These are phyloP conservation scores for Pocillopora grandis DNA, from an alignment of 92 coral and sea anemone species.

Conservation along the genomic window DNA sequence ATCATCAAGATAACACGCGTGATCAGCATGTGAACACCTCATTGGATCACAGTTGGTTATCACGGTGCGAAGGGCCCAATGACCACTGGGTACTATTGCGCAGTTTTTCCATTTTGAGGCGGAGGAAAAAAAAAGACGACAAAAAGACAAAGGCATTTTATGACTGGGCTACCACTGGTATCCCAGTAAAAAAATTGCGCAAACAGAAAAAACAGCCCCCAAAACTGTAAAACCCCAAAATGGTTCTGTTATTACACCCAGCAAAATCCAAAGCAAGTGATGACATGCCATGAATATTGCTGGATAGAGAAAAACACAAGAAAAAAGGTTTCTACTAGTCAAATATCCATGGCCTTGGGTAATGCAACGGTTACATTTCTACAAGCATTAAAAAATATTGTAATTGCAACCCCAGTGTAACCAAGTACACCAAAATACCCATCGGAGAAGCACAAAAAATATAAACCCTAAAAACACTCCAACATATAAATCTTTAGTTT, in stretches of 20 bases:
- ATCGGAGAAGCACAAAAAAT: not conserved
- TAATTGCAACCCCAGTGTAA: not conserved
- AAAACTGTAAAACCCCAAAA: constrained; percentile 67
- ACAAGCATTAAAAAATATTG: too few species aligned
- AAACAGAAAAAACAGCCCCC: not conserved
- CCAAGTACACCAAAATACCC: not conserved
- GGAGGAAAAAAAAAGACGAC: too few species aligned
- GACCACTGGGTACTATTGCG: too few species aligned
- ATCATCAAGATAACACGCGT: too few species aligned
- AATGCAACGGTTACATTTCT: not conserved
- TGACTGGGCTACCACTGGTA: too few species aligned
- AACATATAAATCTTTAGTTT: constrained; percentile 6
- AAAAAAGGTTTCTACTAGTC: constrained; percentile 8
- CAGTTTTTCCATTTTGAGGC: too few species aligned
- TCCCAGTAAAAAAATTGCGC: constrained; percentile 4
- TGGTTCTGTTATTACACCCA: constrained; percentile 65
- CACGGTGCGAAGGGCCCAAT: too few species aligned
- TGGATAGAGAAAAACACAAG: constrained; percentile 28
- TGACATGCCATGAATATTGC: constrained; percentile 42
- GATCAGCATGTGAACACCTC: too few species aligned
- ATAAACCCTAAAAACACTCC: not conserved
- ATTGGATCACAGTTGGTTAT: too few species aligned
- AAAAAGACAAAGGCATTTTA: too few species aligned
- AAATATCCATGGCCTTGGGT: not conserved
- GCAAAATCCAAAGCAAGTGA: constrained; percentile 61